These are phyloP conservation scores for Barbus barbus DNA, from an alignment of 2,113 vertebrate species.

Conservation along the genomic window DNA sequence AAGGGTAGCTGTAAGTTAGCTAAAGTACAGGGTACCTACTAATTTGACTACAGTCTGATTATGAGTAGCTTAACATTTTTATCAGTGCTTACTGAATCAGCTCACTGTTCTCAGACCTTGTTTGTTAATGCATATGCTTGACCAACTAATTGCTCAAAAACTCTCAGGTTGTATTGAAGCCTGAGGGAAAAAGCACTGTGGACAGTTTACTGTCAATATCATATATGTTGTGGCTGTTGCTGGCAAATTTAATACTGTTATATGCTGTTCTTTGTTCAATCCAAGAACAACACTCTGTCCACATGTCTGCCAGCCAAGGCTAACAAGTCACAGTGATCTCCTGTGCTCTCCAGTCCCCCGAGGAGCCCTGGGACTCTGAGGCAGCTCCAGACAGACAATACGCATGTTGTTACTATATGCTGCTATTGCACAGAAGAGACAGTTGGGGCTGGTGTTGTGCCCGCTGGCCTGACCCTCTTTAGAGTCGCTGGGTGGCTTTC, in stretches of 20 bases:
- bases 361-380: conserved; percentile 72
- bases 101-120: too few species aligned
- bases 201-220: conserved; percentile 6
- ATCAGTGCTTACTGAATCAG: background rate
- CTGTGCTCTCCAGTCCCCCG: conserved; percentile 66
- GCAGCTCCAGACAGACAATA: conserved; percentile 85
- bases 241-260: conserved; percentile 47
- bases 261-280: conserved; percentile 58
- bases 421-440: conserved; percentile 79
- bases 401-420: conserved; percentile 80
- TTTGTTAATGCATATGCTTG: background rate
- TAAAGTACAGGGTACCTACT: too few species aligned
- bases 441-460: conserved; percentile 85
- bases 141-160: background rate
- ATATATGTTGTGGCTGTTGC: conserved; percentile 33
- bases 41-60: background rate
- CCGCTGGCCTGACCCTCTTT: conserved; percentile 81
- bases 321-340: conserved; percentile 77
- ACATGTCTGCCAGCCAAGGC: conserved; percentile 71
- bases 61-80: background rate
- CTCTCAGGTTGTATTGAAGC: background rate
- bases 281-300: conserved; percentile 64
- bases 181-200: background rate
- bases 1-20: too few species aligned
- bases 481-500: conserved; percentile 74